A percentile compares a stretch with the other conserved stretches of the same genome.
Evolutionary conservation across 2,888 invertebrate genomes (phyloP).

Genomic region (Schrankia costaestrigalis): DNA sequence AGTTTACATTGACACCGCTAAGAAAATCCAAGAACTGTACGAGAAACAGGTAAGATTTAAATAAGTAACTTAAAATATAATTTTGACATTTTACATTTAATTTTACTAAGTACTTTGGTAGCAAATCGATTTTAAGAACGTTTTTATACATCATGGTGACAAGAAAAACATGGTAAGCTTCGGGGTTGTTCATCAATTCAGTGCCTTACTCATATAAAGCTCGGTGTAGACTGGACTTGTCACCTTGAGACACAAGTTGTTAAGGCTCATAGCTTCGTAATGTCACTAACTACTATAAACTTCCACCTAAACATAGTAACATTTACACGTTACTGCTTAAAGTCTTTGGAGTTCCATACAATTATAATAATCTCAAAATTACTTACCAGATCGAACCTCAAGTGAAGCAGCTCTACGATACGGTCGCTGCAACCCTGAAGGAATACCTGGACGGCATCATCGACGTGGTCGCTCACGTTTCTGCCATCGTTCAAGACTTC

Average conservation of each 20-base stretch:
- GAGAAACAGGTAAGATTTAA: slow-evolving; percentile 50
- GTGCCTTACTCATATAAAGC: too few species aligned
- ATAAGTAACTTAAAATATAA: neutral
- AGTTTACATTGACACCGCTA: slow-evolving; percentile 36
- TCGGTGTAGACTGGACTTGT: too few species aligned
- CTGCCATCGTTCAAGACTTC: slow-evolving; percentile 77
- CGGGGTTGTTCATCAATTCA: too few species aligned
- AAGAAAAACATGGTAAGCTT: too few species aligned
- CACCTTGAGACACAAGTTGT: too few species aligned
- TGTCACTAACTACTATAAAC: too few species aligned
- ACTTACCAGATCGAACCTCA: slow-evolving; percentile 55
- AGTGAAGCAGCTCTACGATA: slow-evolving; percentile 54
- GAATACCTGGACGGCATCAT: slow-evolving; percentile 60
- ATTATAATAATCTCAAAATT: neutral
- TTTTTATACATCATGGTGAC: too few species aligned
- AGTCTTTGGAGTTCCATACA: neutral
- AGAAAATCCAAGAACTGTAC: slow-evolving; percentile 54
- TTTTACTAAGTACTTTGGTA: neutral
- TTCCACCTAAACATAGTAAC: too few species aligned
- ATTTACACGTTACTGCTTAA: neutral
- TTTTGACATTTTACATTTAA: neutral
- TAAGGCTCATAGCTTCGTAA: too few species aligned
- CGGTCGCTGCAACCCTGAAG: slow-evolving; percentile 56
- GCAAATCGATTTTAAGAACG: too few species aligned
- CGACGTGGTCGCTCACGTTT: slow-evolving; percentile 71